Evolutionary conservation across 2,797 vertebrate species (phyloP), one percentile per base, ranked within the genome.

Genomic region (Aratinga solstitialis): DNA sequence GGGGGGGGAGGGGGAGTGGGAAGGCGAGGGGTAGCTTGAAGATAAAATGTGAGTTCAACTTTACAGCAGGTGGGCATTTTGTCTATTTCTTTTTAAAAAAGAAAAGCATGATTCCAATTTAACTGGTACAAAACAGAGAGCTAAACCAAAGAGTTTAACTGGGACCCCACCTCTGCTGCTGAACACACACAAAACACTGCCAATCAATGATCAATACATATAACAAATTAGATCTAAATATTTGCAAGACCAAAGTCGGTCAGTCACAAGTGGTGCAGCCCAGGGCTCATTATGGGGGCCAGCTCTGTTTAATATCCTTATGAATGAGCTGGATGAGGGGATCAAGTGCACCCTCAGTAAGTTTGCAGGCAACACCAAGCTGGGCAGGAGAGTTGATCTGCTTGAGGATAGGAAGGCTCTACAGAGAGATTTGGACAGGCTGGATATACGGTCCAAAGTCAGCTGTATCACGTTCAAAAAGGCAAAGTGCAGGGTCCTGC

Each of bases 401-500:
- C 34, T 54, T 47, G 27, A 50, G 16, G 19, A 23, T 16, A 54
- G 34, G 30, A 90, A 36, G 30, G 19, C 13, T 21, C 53, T 48
- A 42, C 40, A 87, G 40, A 26, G 30, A 29, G 9, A 73, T 61
- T 13, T 12, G 19, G 61, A 36, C 19, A 61, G 27, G 61, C 17
- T 79, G 2, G 4, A 50, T 54, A 13, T 8, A 23, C 11, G 24
- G 24, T 29, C 14, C 14, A 22, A 40, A 24, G 48, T 29, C 19
- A 24, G 1, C 27, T 29, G 13, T 27, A 56, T 5, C 12, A 83
- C 4, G 10, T n/a, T 61, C 34, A 43, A 18, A 20, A 72, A 62
- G 20, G 11, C 7, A 14, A 48, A n/a, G 34, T 8, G 19, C 13
- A 0, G 0, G 16, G 19, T 62, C 47, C 59, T 23, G 20, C 32